phyloP scores from a whole-genome alignment of 1,140 invertebrate genomes.

The Oncopodura yosiiana region DNA sequence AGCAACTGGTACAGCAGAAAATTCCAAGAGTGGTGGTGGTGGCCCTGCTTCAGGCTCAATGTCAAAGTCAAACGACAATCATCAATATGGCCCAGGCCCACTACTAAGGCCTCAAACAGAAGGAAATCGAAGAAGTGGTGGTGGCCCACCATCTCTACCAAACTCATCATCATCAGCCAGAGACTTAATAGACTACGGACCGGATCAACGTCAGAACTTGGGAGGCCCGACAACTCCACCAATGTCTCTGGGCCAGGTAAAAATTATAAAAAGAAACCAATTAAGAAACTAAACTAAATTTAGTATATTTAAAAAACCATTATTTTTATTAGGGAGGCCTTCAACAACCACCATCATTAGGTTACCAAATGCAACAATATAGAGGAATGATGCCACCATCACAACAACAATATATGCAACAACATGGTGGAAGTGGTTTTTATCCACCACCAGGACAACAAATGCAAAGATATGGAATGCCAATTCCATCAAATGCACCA shows the following conservation, averaged over 20 bases:
- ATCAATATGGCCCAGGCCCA: constrained; percentile 35
- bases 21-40: constrained; percentile 7
- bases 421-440: constrained; percentile 16
- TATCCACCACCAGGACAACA: constrained; percentile 14
- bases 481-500: constrained; percentile 29
- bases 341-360: constrained; percentile 26
- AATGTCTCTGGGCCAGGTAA: constrained; percentile 34
- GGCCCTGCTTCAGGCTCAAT: constrained; percentile 2
- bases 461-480: constrained; percentile 31
- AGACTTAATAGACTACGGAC: constrained; percentile 7
- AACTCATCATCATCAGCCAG: constrained; percentile 13
- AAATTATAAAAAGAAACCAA: no score
- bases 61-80: constrained; percentile 29
- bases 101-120: constrained; percentile 34
- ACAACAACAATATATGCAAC: constrained; percentile 6
- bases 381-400: constrained; percentile 22
- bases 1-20: constrained; percentile 13
- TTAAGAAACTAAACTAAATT: no score
- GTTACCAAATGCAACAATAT: constrained; percentile 23
- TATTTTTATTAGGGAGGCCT: no score
- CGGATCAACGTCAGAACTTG: constrained; percentile 28
- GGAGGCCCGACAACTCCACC: constrained; percentile 34
- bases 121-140: constrained; percentile 24
- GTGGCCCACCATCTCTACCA: constrained; percentile 12
- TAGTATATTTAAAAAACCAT: no score